Conservation (phyloP, 2,888 invertebrate genomes). For the Phalera bucephala region DNA sequence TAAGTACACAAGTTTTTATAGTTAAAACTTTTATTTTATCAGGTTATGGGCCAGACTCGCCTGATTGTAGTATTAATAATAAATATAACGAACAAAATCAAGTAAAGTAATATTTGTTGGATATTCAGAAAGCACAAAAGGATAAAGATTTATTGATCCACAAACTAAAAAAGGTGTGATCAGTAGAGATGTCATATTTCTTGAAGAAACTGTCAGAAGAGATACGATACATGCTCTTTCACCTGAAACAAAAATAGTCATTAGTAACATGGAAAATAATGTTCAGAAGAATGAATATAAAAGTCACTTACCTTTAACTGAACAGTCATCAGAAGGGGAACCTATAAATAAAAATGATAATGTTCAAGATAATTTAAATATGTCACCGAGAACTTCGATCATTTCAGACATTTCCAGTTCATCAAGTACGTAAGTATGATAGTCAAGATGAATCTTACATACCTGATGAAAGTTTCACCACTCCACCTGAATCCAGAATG, state of each 20-base stretch:
- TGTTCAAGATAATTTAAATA: neutral
- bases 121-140: conserved; percentile 2
- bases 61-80: no score
- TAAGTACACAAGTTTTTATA: no score
- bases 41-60: no score
- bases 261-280: neutral
- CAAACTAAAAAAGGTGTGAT: neutral
- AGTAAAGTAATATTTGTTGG: neutral
- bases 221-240: neutral
- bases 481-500: neutral
- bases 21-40: no score
- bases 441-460: neutral
- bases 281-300: neutral
- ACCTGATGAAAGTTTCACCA: neutral
- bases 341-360: neutral
- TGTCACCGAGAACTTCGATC: neutral
- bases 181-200: neutral
- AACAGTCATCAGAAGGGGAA: neutral
- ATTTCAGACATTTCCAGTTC: neutral
- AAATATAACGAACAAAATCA: no score
- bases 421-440: neutral
- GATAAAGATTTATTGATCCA: conserved; percentile 3
- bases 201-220: neutral
- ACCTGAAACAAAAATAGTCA: neutral
- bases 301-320: conserved; percentile 1